A percentile compares a stretch with the other conserved stretches of the same genome.
Evolutionary conservation across 23 tunicate genomes (phyloP).

Genomic region (Oikopleura vanhoeffeni): DNA sequence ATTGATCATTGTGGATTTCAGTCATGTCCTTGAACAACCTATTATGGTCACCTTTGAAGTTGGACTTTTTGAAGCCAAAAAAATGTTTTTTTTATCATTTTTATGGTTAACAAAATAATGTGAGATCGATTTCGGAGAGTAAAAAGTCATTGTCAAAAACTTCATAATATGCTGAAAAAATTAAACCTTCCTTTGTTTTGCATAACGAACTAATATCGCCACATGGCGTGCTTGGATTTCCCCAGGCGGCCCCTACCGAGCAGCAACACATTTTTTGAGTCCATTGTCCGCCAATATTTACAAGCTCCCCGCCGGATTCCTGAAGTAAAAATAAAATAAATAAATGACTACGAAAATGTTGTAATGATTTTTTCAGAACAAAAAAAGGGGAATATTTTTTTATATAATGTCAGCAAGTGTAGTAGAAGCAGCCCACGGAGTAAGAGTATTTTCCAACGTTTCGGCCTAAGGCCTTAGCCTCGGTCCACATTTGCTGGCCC

Average conservation of each 20-base stretch:
- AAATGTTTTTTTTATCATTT: too few relatives aligned
- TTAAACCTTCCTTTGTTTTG: not conserved
- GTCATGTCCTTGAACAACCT: too few relatives aligned
- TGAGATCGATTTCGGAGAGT: too few relatives aligned
- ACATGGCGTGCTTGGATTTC: not conserved
- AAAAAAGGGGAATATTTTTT: not conserved
- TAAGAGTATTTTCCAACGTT: not conserved
- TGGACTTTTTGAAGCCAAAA: too few relatives aligned
- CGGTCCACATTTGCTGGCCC: too few relatives aligned
- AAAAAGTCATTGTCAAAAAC: too few relatives aligned
- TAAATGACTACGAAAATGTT: not conserved
- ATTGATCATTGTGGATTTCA: too few relatives aligned
- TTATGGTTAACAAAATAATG: too few relatives aligned
- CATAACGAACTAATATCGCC: not conserved
- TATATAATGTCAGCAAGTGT: not conserved
- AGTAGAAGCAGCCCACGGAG: not conserved
- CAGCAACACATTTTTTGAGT: conserved; percentile 5
- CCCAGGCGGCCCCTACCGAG: not conserved
- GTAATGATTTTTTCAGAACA: not conserved
- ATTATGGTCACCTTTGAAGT: too few relatives aligned
- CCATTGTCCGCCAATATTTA: conserved; percentile 2
- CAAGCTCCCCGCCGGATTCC: not conserved
- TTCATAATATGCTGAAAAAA: too few relatives aligned
- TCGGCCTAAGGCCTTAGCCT: too few relatives aligned
- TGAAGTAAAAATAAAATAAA: not conserved